Percentiles rank a stretch among this genome's conserved stretches.
These are phyloP conservation scores for Noctua janthe DNA, from an alignment of 2,888 invertebrate genomes.

Conservation along the genomic window DNA sequence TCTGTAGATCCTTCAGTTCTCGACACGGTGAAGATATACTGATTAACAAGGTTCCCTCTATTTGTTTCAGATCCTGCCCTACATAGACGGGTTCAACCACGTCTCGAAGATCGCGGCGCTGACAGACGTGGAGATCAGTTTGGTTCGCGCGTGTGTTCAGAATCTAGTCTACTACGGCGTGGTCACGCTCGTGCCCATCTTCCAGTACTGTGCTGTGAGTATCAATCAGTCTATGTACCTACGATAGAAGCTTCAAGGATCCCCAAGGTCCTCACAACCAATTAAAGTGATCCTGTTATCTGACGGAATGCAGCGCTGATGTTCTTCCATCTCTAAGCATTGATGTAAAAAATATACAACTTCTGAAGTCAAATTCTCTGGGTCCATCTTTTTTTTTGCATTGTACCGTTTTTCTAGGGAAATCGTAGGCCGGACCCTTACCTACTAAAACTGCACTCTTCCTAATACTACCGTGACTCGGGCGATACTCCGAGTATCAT, in stretches of 20 bases:
- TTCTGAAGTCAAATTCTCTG: not conserved
- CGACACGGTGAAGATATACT: not conserved
- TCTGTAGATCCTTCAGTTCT: not conserved
- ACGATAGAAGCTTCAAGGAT: not conserved
- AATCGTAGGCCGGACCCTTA: too few relatives aligned
- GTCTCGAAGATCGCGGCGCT: constrained; percentile 94
- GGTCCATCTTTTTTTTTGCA: not conserved
- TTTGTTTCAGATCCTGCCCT: constrained; percentile 92
- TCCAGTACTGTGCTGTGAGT: constrained; percentile 94
- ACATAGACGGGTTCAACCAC: constrained; percentile 95
- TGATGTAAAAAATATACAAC: not conserved
- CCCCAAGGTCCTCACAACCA: not conserved
- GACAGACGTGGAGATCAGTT: constrained; percentile 95
- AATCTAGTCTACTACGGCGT: constrained; percentile 95
- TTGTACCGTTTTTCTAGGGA: too few relatives aligned
- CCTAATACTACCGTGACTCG: not conserved
- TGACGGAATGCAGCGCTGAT: too few relatives aligned
- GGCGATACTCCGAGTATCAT: too few relatives aligned
- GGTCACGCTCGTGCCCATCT: constrained; percentile 94
- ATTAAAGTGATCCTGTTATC: not conserved
- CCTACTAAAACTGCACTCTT: not conserved
- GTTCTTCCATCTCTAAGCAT: not conserved
- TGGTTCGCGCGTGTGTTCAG: constrained; percentile 95
- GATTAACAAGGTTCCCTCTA: not conserved
- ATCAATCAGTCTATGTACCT: not conserved